Conservation (phyloP, 2,113 vertebrate species). For the Callocephalon fimbriatum region DNA sequence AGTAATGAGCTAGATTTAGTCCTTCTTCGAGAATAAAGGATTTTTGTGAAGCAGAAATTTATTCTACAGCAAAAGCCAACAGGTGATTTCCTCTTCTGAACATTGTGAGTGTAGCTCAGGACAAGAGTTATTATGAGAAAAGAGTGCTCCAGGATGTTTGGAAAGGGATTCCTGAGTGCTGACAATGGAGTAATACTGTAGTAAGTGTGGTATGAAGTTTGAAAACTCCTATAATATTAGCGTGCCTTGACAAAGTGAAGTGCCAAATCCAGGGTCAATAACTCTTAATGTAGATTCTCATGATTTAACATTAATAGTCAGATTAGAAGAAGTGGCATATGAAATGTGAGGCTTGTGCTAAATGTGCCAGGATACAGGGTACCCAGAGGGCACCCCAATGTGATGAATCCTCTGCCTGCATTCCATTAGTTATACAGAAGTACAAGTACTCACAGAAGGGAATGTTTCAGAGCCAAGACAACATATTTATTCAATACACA, state of each 20-base stretch:
- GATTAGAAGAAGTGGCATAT: background rate
- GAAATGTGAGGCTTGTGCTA: background rate
- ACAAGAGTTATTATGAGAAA: background rate
- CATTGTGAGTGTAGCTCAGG: background rate
- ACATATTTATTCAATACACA: background rate
- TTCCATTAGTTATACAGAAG: background rate
- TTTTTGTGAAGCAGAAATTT: background rate
- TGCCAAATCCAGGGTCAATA: background rate
- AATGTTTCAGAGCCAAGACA: background rate
- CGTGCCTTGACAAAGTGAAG: background rate
- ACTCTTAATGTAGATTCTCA: background rate
- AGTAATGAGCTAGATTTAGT: conserved; percentile 8
- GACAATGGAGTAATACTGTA: background rate
- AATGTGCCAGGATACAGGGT: background rate
- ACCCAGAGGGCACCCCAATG: background rate
- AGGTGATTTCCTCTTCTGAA: background rate
- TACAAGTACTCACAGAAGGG: background rate
- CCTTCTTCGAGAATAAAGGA: background rate
- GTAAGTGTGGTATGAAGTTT: background rate
- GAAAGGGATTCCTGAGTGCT: background rate
- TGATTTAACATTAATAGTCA: background rate
- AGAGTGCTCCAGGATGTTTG: background rate
- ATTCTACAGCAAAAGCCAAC: background rate
- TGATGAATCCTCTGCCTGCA: accelerated
- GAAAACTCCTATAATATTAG: background rate